Evolutionary conservation across 2,797 vertebrate genomes (phyloP), one percentile per base, ranked within the genome.

Genomic region (Gambelia wislizenii): DNA sequence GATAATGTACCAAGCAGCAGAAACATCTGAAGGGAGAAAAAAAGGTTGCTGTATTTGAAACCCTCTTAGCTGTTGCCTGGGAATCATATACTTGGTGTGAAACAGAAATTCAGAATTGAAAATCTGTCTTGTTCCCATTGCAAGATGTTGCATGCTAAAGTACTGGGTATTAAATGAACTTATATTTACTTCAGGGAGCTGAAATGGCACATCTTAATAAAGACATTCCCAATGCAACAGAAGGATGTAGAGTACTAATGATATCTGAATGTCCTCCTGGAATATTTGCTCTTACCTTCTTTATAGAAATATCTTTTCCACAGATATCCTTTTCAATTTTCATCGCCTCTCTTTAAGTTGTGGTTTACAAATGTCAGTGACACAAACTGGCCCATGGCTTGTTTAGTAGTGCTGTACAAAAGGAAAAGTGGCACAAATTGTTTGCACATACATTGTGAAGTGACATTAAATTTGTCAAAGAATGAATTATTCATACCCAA

Each of bases 51-150:
- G 30, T 6, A 6, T 77, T 91, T 76, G 78, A 92, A 90, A 69
- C 1, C 9, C 64, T 93, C 16, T 13, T 93, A 91, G 82, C 81
- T 95, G 69, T 52, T 84, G 0, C 90, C 44, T 89, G 30, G 91
- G 79, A 92, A 77, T 84, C 76, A 25, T 79, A 6, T 0, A 0
- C 39, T 96, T 94, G 93, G 87, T 94, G 83, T 89, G 83, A 91
- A 72, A 90, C 88, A 16, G 49, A 33, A n/a, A 25, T 5, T 91
- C 30, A 89, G 89, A 69, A 92, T 61, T 91, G 72, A 76, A 92
- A 91, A 87, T 92, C 86, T 75, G 95, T 93, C 91, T 91, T 87
- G 93, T 59, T 91, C 72, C 85, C 94, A 56, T 89, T 92, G 92
- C 30, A 91, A 89, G 80, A 88, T 13, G 70, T 36, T 22, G 8